Evolutionary conservation across 2,113 vertebrate species (phyloP).

Genomic region (Nematolebias whitei): DNA sequence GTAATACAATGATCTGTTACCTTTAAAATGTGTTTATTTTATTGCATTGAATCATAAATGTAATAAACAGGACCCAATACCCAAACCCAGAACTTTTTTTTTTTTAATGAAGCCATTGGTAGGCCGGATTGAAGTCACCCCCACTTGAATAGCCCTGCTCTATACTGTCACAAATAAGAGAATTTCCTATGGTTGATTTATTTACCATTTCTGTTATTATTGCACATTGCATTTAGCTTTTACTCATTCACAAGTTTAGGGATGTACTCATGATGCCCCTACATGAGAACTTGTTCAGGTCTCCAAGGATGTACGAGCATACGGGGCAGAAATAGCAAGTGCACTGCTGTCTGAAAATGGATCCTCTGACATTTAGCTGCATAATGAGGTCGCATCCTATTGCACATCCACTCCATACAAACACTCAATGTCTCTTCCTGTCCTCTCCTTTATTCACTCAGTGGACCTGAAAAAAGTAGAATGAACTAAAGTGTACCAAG

Average conservation of each 20-base stretch:
- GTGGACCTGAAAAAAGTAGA: constrained; percentile 63
- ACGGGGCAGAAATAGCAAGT: constrained; percentile 52
- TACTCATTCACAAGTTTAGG: not conserved
- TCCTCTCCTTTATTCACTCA: constrained; percentile 41
- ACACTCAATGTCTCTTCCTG: constrained; percentile 12
- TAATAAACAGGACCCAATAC: too few relatives aligned
- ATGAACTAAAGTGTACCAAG: constrained; percentile 66
- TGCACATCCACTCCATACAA: constrained; percentile 32
- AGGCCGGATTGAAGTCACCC: too few relatives aligned
- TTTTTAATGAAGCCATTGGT: too few relatives aligned
- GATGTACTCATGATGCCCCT: not conserved
- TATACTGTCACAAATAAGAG: too few relatives aligned
- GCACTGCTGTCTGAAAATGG: constrained; percentile 55
- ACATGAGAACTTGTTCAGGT: constrained; percentile 12
- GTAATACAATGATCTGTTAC: too few relatives aligned
- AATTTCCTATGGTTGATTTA: not conserved
- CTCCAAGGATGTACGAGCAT: constrained; percentile 35
- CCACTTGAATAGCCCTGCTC: too few relatives aligned
- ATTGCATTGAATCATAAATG: too few relatives aligned
- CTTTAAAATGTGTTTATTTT: too few relatives aligned
- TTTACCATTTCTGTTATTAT: not conserved
- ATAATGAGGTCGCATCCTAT: constrained; percentile 39
- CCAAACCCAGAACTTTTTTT: too few relatives aligned
- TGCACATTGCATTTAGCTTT: constrained; percentile 22
- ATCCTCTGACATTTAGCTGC: constrained; percentile 61